Evolutionary conservation across 2,113 vertebrate genomes (phyloP), one percentile per base, ranked within the genome.

Genomic region (Spheniscus mendiculus): DNA sequence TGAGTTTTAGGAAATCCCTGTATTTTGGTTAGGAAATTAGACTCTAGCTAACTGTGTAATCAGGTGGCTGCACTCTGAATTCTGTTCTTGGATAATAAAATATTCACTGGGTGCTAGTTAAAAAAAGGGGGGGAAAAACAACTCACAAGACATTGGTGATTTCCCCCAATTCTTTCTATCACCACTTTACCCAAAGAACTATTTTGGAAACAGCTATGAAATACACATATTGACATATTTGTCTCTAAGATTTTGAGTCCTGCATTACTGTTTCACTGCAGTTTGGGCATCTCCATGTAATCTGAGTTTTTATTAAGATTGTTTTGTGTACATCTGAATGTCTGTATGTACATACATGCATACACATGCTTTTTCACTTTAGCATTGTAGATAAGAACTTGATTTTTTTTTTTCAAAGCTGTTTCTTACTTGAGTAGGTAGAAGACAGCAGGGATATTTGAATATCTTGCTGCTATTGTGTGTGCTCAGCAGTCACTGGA

Each of bases 51-150:
- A 66, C 49, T 61, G 77, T 44, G 58, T 92, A 36, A 47, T 89
- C 52, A 79, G 53, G 42, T 93, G 58, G 34, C 71, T 86, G 40
- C 15, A 9, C 50, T 82, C 65, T 67, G 47, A 67, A 52, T 83
- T 72, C 44, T 87, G 3, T 49, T 81, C 29, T 55, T 65, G 81
- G 56, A 53, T 49, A 36, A 45, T 25, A 79, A 79, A 52, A 59
- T 78, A 40, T 16, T 52, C 25, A 47, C 16, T 50, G 49, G 6
- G 13, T 92, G 40, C 29, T 94, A 36, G 56, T 66, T 78, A n/a
- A 59, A 62, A 78, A 76, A 53, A 5, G 9, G 9, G 0, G 0
- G 5, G 13, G 52, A 27, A 45, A 47, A n/a, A 0, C 10, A n/a
- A 15, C 21, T 11, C 26, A 10, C 8, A 36, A 61, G 49, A 62